These are phyloP conservation scores for Drosophila siamana DNA, from an alignment of 2,888 invertebrate species.

Conservation along the genomic window DNA sequence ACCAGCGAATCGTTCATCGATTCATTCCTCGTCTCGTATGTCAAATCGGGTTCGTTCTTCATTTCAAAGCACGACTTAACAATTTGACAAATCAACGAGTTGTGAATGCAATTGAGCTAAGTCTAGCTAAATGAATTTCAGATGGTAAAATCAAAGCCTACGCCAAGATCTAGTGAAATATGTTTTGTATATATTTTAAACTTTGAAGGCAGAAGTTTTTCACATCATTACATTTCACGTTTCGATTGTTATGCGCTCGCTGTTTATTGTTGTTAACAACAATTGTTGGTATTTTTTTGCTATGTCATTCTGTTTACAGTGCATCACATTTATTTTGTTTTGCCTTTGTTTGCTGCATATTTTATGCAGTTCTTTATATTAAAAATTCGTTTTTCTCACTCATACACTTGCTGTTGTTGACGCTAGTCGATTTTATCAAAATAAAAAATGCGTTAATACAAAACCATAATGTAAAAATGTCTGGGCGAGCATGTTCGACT, in stretches of 20 bases:
- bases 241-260: slow-evolving; percentile 18
- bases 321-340: slow-evolving; percentile 11
- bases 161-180: no score
- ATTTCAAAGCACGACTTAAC: no score
- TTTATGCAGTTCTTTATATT: slow-evolving; percentile 22
- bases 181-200: no score
- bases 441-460: background rate
- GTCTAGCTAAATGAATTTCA: no score
- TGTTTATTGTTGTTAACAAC: slow-evolving; percentile 61
- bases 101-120: no score
- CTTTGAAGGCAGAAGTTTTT: background rate
- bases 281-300: slow-evolving; percentile 30
- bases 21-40: no score
- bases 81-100: no score
- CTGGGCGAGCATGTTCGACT: background rate
- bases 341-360: slow-evolving; percentile 21
- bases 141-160: no score
- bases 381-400: slow-evolving; percentile 10
- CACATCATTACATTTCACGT: slow-evolving; percentile 13
- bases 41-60: no score
- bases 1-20: no score
- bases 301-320: background rate
- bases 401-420: background rate
- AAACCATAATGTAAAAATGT: background rate
- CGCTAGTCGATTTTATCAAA: background rate